Conservation (phyloP, 2,888 invertebrate species). For the Drosophila subquinaria region DNA sequence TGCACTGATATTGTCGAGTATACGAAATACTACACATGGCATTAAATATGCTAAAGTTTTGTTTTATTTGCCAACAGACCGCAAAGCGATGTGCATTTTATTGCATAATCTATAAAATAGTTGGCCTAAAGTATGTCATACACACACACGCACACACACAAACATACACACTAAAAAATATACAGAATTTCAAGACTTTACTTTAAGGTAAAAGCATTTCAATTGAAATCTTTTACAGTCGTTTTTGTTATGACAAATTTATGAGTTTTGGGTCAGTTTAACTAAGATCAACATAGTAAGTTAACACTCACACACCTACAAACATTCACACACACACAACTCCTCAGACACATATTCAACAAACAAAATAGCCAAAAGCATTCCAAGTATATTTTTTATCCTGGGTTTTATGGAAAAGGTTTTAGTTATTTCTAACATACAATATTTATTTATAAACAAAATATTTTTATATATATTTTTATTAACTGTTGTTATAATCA, state of each 20-base stretch:
- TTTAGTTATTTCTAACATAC: no score
- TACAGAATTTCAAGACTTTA: background rate
- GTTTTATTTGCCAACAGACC: conserved; percentile 48
- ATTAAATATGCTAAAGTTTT: conserved; percentile 52
- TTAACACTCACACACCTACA: conserved; percentile 21
- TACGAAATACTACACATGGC: background rate
- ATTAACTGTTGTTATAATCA: no score
- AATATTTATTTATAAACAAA: no score
- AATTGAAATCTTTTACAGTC: background rate
- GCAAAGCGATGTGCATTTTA: conserved; percentile 48
- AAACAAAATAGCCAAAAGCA: conserved; percentile 20
- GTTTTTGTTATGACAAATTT: conserved; percentile 43
- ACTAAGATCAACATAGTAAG: conserved; percentile 53
- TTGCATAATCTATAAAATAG: conserved; percentile 41
- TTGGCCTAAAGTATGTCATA: conserved; percentile 6
- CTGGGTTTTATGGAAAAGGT: no score
- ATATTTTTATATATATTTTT: no score
- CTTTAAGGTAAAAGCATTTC: conserved; percentile 27
- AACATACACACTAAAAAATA: background rate
- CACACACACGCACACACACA: conserved; percentile 8
- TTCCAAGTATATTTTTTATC: background rate
- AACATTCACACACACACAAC: background rate
- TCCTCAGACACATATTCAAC: conserved; percentile 10
- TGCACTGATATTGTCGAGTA: conserved; percentile 23
- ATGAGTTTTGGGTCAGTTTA: conserved; percentile 56